phyloP scores from a whole-genome alignment of 1,140 invertebrate species.

The Cydia strobilella region DNA sequence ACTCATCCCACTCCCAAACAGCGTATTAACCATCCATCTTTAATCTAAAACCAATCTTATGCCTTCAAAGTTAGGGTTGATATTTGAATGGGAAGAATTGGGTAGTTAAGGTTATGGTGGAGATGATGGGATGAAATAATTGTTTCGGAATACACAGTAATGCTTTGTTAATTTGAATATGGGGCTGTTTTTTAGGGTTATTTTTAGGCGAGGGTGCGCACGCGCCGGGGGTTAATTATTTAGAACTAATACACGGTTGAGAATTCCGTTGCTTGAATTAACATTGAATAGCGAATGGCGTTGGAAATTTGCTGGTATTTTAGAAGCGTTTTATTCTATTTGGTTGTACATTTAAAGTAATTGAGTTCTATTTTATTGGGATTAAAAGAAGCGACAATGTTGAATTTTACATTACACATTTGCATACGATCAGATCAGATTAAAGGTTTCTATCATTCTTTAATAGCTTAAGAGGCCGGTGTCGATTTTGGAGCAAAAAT shows the following conservation, averaged over 20 bases:
- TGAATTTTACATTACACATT: no score
- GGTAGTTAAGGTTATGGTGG: not conserved
- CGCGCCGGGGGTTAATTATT: constrained; percentile 73
- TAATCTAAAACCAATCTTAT: constrained; percentile 41
- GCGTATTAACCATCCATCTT: constrained; percentile 35
- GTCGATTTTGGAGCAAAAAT: no score
- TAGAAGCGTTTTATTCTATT: not conserved
- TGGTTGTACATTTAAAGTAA: not conserved
- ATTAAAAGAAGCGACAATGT: not conserved
- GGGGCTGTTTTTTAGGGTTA: constrained; percentile 50
- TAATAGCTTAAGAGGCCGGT: no score
- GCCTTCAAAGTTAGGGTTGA: not conserved
- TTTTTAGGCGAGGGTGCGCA: constrained; percentile 62
- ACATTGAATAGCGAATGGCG: constrained; percentile 41
- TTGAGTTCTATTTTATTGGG: not conserved
- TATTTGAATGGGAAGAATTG: not conserved
- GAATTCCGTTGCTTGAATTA: constrained; percentile 59
- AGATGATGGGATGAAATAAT: constrained; percentile 65
- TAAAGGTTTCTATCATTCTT: no score
- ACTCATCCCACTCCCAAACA: constrained; percentile 56
- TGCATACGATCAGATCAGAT: no score
- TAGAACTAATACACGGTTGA: constrained; percentile 69
- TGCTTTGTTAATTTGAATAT: constrained; percentile 78
- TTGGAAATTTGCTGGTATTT: not conserved
- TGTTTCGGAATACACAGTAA: constrained; percentile 70